Base-by-base conservation (phyloP, 2,113 vertebrate genomes). In the Myotis yumanensis region DNA sequence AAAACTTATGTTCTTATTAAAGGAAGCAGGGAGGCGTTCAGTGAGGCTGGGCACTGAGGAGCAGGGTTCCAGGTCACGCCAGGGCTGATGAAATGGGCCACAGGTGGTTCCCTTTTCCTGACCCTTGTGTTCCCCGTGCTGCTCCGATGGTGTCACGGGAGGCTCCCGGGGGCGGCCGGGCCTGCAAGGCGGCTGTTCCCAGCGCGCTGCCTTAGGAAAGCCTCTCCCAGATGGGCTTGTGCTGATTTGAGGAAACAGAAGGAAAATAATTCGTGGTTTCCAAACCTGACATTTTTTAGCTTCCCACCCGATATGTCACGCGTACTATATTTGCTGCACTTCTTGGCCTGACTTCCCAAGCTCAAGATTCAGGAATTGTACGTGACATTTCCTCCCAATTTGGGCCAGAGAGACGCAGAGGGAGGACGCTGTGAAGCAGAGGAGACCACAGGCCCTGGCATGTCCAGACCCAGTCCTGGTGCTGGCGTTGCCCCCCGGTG, bases 211-310 rank as follows among this genome's bases (percentile, higher is more conserved):
- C 96, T 89, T 37, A 86, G 96, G 91, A 91, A 91, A 94, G 62
- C 94, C 82, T n/a, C 79, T 86, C 3, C 0, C 96, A 96, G 96
- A 96, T 97, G 96, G 96, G 89, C 95, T 95, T 89, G 82, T 90
- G 51, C 92, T 91, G 96, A 96, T 95, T 48, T 94, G 94, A 95
- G 93, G 96, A 97, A 97, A 95, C 95, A 97, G 95, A 94, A 97
- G 96, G 96, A 95, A 96, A 97, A 95, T 97, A 96, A 96, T 96
- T 95, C 96, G 96, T 96, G 96, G 93, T 94, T 97, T 97, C 93
- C 92, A 95, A 96, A 96, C 88, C 89, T 97, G 96, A 96, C 97
- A 97, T 96, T 96, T 96, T 95, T 97, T 95, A 95, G 86, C 96
- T 97, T 97, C 94, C 95, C 97, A 96, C 96, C 83, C 96, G 95